phyloP scores from a whole-genome alignment of 1,140 invertebrate genomes.

The Wasmannia auropunctata region DNA sequence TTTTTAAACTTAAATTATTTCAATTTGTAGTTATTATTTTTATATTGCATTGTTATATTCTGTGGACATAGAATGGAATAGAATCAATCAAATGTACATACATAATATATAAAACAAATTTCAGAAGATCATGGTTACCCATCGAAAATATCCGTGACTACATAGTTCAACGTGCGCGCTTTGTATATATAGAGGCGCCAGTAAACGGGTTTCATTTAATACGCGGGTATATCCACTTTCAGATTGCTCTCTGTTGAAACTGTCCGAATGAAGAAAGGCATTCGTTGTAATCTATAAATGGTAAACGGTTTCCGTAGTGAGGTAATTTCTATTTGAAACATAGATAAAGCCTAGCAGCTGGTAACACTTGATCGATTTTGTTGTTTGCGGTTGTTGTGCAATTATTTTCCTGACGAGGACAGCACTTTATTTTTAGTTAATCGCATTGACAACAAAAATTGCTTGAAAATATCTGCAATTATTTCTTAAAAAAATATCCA shows the following conservation, averaged over 20 bases:
- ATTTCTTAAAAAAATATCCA: not conserved
- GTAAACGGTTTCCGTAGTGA: not conserved
- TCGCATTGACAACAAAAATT: not conserved
- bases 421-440: slow-evolving; percentile 19
- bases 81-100: too few species aligned
- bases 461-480: not conserved
- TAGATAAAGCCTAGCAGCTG: not conserved
- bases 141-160: too few species aligned
- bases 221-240: too few species aligned
- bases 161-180: too few species aligned
- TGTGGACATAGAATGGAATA: too few species aligned
- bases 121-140: too few species aligned
- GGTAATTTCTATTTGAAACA: slow-evolving; percentile 2
- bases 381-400: not conserved
- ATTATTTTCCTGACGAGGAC: not conserved
- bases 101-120: too few species aligned
- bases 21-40: too few species aligned
- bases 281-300: slow-evolving; percentile 5
- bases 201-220: too few species aligned
- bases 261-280: not conserved
- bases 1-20: too few species aligned
- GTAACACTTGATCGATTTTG: slow-evolving; percentile 7
- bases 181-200: too few species aligned
- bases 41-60: too few species aligned
- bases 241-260: not conserved